Evolutionary conservation across 2,888 invertebrate genomes (phyloP), one percentile per base, ranked within the genome.

Genomic region (Eupithecia tripunctaria): DNA sequence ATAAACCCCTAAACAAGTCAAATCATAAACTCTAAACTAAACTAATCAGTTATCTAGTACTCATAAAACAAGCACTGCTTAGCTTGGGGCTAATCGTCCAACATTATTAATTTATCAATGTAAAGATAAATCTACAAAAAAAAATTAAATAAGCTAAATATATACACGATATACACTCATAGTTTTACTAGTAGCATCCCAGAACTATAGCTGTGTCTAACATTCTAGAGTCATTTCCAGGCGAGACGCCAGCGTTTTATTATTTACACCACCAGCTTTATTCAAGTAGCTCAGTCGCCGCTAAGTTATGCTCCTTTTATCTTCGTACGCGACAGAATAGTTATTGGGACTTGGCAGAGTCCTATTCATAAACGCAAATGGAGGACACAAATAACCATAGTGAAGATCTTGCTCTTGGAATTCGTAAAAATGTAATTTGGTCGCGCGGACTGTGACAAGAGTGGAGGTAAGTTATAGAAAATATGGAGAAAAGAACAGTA

Each of bases 181-280:
- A 29, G 15, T 15, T 29, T 2, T 60, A 4, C 18, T 29, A 60
- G 60, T 60, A 60, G 60, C 60, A 8, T 29, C 75, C 73, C 78
- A 77, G 76, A 80, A 82, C 80, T 78, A 80, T 79, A n/a, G 80
- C 80, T 82, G 85, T 84, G 84, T 88, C 82, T 84, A 66, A 84
- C 79, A 84, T 85, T 82, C 86, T 84, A 82, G 84, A 79, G 81
- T 77, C 78, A 80, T 84, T 80, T 71, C 74, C 82, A 85, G 84
- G 82, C 85, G 71, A 70, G 65, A 70, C 68, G 81, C 81, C 80
- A 81, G 72, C 76, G 72, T 74, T 73, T 79, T 78, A 78, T 81
- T 81, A 81, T 81, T 80, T 79, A 81, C 77, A 76, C 70, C 66
- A 72, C 68, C 69, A 72, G 77, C 74, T 76, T 77, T 79, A 80